Evolutionary conservation across 2,888 invertebrate genomes (phyloP).

Genomic region (Anoncus sp.): DNA sequence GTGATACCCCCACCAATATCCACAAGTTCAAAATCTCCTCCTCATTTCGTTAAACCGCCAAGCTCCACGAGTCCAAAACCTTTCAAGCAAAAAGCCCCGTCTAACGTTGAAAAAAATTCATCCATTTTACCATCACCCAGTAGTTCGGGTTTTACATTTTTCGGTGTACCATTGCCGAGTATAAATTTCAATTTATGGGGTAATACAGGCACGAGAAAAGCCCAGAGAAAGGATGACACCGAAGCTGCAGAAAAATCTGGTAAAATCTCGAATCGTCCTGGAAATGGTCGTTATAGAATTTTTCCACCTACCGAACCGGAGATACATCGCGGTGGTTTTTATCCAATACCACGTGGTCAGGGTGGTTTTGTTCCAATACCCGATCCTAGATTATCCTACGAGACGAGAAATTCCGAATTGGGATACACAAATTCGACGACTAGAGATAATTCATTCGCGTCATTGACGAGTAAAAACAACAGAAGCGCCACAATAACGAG

Average conservation of each 20-base stretch:
- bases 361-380: slow-evolving; percentile 90
- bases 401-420: too few species aligned
- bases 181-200: slow-evolving; percentile 88
- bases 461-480: too few species aligned
- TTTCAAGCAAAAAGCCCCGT: too few species aligned
- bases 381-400: slow-evolving; percentile 80
- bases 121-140: slow-evolving; percentile 84
- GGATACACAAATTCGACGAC: too few species aligned
- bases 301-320: slow-evolving; percentile 85
- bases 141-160: slow-evolving; percentile 90
- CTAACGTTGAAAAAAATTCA: slow-evolving; percentile 69
- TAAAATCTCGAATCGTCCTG: slow-evolving; percentile 77
- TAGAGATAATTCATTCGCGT: too few species aligned
- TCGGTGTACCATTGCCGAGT: slow-evolving; percentile 92
- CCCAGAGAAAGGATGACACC: slow-evolving; percentile 80
- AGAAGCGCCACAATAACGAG: slow-evolving; percentile 66
- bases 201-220: slow-evolving; percentile 78
- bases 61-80: too few species aligned
- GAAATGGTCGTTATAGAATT: slow-evolving; percentile 79
- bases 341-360: slow-evolving; percentile 89
- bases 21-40: too few species aligned
- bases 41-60: too few species aligned
- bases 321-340: slow-evolving; percentile 91
- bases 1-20: slow-evolving; percentile 27
- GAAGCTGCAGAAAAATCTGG: too few species aligned